Evolutionary conservation across 1,140 invertebrate genomes (phyloP).

Genomic region (Bombus pascuorum): DNA sequence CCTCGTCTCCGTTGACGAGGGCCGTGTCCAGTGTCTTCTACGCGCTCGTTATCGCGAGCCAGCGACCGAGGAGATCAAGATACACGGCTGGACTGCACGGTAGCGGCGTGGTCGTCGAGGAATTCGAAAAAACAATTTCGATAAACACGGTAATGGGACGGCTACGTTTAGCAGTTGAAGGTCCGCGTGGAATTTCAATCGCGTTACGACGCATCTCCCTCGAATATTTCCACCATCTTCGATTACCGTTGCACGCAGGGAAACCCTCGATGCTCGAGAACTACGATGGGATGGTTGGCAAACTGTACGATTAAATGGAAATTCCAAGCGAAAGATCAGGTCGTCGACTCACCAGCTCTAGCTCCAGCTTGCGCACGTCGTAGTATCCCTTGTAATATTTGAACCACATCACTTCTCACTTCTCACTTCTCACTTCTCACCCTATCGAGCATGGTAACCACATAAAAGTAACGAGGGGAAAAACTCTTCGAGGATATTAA

Average conservation of each 20-base stretch:
- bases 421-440: constrained; percentile 38
- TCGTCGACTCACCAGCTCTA: constrained; percentile 71
- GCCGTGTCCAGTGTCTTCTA: constrained; percentile 6
- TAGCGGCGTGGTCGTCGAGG: constrained; percentile 7
- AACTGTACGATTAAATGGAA: neutral
- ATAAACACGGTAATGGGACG: constrained; percentile 37
- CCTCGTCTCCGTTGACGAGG: neutral
- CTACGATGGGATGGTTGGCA: neutral
- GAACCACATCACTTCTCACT: constrained; percentile 72
- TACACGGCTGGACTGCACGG: neutral
- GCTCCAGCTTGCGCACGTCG: constrained; percentile 73
- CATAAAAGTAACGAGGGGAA: neutral
- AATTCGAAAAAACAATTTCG: constrained; percentile 47
- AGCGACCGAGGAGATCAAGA: constrained; percentile 19
- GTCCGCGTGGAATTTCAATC: constrained; percentile 43
- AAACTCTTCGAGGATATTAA: neutral
- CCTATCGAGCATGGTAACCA: constrained; percentile 21
- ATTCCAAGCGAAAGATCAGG: neutral
- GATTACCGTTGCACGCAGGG: neutral
- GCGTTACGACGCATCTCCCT: constrained; percentile 1
- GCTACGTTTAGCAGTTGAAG: constrained; percentile 19
- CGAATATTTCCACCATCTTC: no score
- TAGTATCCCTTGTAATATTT: constrained; percentile 78
- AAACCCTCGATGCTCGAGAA: neutral
- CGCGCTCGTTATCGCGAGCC: constrained; percentile 41